A percentile compares a stretch with the other conserved stretches of the same genome.
phyloP scores from a whole-genome alignment of 2,113 vertebrate genomes.

The Mola mola region DNA sequence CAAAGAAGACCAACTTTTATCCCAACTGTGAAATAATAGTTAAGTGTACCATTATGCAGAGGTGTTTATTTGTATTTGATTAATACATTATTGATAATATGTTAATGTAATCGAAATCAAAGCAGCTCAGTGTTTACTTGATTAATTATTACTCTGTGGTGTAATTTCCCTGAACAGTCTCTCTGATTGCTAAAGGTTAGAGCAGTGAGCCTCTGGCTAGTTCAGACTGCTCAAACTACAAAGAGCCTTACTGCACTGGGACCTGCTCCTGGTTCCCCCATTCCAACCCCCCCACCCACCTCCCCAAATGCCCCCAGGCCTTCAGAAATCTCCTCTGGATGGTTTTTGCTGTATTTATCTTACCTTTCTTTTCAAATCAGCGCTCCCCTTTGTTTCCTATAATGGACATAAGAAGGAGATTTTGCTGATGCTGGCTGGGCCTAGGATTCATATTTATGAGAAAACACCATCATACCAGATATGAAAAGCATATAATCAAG shows the following conservation, averaged over 20 bases:
- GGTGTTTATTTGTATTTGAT: slow-evolving; percentile 79
- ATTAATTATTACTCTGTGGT: slow-evolving; percentile 77
- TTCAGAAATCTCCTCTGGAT: slow-evolving; percentile 65
- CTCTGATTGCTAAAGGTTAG: slow-evolving; percentile 70
- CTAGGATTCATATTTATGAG: slow-evolving; percentile 51
- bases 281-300: slow-evolving; percentile 60
- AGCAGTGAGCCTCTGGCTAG: slow-evolving; percentile 77
- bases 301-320: slow-evolving; percentile 64
- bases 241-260: slow-evolving; percentile 74
- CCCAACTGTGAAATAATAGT: slow-evolving; percentile 52
- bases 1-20: slow-evolving; percentile 48
- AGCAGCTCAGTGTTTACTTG: slow-evolving; percentile 73
- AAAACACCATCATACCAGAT: slow-evolving; percentile 38
- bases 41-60: slow-evolving; percentile 69
- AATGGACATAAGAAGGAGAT: slow-evolving; percentile 48
- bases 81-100: slow-evolving; percentile 80
- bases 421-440: slow-evolving; percentile 47
- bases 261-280: slow-evolving; percentile 71
- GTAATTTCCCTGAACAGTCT: slow-evolving; percentile 78
- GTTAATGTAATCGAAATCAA: slow-evolving; percentile 79
- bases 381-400: slow-evolving; percentile 65
- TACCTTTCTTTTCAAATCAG: slow-evolving; percentile 68
- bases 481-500: slow-evolving; percentile 20
- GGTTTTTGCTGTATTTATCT: slow-evolving; percentile 67
- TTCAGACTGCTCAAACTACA: slow-evolving; percentile 75